Conservation (phyloP, 2,797 vertebrate species). For the Macroramphosus scolopax region DNA sequence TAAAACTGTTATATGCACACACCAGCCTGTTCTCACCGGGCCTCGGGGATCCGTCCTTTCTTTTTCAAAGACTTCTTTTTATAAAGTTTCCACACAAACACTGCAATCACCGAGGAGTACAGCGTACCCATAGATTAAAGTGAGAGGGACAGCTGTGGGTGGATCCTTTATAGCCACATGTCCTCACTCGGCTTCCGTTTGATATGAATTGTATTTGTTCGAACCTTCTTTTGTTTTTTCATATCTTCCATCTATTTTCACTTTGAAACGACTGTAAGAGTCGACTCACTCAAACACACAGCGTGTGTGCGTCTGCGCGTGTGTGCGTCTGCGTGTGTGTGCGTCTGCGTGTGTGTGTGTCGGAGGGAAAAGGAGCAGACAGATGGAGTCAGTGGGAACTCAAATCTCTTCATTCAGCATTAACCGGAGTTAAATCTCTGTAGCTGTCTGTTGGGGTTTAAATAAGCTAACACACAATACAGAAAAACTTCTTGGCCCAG, state of each 20-base stretch:
- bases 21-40: slow-evolving; percentile 23
- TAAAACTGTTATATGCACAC: slow-evolving; percentile 14
- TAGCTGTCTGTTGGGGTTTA: slow-evolving; percentile 2
- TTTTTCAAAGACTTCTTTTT: slow-evolving; percentile 14
- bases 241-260: no score
- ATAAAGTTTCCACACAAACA: slow-evolving; percentile 11
- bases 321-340: not conserved
- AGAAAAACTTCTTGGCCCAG: not conserved
- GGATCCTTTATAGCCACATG: no score
- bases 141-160: slow-evolving; percentile 13
- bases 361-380: not conserved
- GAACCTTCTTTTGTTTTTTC: no score
- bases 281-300: no score
- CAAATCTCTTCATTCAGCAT: slow-evolving; percentile 1
- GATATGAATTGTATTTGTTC: no score
- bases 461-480: slow-evolving; percentile 1
- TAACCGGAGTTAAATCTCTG: slow-evolving; percentile 9
- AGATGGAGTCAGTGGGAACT: slow-evolving; percentile 12
- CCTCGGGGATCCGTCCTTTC: slow-evolving; percentile 20
- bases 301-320: slow-evolving; percentile 3
- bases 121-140: slow-evolving; percentile 18
- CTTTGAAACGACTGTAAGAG: no score
- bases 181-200: no score
- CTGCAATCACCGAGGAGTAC: slow-evolving; percentile 12
- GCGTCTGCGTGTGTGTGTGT: not conserved